Evolutionary conservation across 2,888 invertebrate genomes (phyloP).

Genomic region (Cynaeus angustus): DNA sequence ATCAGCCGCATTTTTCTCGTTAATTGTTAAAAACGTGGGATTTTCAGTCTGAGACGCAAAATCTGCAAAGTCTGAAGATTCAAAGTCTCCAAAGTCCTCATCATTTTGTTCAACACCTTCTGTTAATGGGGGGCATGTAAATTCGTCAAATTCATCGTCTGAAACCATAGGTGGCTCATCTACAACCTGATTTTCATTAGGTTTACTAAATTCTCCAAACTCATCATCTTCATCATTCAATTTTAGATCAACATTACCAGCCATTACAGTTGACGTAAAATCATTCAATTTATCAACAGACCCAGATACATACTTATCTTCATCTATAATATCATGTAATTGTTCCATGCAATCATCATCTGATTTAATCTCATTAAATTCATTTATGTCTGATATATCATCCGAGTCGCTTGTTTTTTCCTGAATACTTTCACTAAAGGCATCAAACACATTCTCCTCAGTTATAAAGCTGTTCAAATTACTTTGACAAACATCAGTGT

Average conservation of each 20-base stretch:
- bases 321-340: not conserved
- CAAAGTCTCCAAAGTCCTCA: slow-evolving; percentile 54
- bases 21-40: slow-evolving; percentile 44
- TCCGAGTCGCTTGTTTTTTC: slow-evolving; percentile 8
- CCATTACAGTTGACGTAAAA: slow-evolving; percentile 14
- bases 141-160: slow-evolving; percentile 57
- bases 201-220: slow-evolving; percentile 57
- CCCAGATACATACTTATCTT: slow-evolving; percentile 20
- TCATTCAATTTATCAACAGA: slow-evolving; percentile 16
- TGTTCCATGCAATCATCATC: slow-evolving; percentile 4
- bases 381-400: slow-evolving; percentile 18
- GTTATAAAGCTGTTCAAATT: not conserved
- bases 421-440: slow-evolving; percentile 18
- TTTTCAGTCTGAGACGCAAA: slow-evolving; percentile 68
- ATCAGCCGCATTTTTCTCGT: slow-evolving; percentile 60
- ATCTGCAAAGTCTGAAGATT: too few species aligned
- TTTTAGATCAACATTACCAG: slow-evolving; percentile 22
- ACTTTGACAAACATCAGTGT: not conserved
- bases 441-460: slow-evolving; percentile 22
- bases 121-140: slow-evolving; percentile 48
- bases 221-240: slow-evolving; percentile 47
- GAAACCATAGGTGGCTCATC: slow-evolving; percentile 44
- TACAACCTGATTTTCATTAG: slow-evolving; percentile 40
- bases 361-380: slow-evolving; percentile 35
- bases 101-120: slow-evolving; percentile 8